Evolutionary conservation across 92 coral and sea anemone species (phyloP).

Genomic region (Epizoanthus ramosus): DNA sequence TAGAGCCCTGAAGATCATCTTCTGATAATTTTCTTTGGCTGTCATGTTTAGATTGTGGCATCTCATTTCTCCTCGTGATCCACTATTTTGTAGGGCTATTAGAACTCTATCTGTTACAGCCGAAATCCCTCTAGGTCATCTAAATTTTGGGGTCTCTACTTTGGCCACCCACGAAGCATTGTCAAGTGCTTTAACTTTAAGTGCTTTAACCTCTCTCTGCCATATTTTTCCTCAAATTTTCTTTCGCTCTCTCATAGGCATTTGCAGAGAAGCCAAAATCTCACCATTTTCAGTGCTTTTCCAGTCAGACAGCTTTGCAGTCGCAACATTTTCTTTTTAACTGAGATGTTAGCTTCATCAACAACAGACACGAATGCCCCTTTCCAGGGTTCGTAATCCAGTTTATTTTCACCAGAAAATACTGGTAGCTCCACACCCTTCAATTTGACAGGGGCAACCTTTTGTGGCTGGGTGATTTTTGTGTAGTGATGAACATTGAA

Average conservation of each 20-base stretch:
- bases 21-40: conserved; percentile 44
- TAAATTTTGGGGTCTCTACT: conserved; percentile 34
- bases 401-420: too few relatives aligned
- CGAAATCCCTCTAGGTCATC: conserved; percentile 37
- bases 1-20: conserved; percentile 43
- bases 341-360: conserved; percentile 44
- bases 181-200: conserved; percentile 15
- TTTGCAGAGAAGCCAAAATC: conserved; percentile 50
- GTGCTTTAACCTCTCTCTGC: conserved; percentile 12
- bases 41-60: conserved; percentile 34
- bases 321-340: conserved; percentile 44
- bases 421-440: conserved; percentile 52
- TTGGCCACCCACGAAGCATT: conserved; percentile 47
- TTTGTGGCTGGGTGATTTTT: not conserved
- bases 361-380: too few relatives aligned
- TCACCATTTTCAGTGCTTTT: conserved; percentile 49
- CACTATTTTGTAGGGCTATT: too few relatives aligned
- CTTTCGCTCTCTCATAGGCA: conserved; percentile 59
- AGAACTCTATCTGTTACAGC: not conserved
- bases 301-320: conserved; percentile 51
- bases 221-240: conserved; percentile 48
- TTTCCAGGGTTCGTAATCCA: conserved; percentile 52
- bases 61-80: too few relatives aligned
- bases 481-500: too few relatives aligned
- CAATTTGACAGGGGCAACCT: conserved; percentile 8